A percentile compares a stretch with the other conserved stretches of the same genome.
Evolutionary conservation across 2,888 invertebrate genomes (phyloP).

Genomic region (Pterostichus niger): DNA sequence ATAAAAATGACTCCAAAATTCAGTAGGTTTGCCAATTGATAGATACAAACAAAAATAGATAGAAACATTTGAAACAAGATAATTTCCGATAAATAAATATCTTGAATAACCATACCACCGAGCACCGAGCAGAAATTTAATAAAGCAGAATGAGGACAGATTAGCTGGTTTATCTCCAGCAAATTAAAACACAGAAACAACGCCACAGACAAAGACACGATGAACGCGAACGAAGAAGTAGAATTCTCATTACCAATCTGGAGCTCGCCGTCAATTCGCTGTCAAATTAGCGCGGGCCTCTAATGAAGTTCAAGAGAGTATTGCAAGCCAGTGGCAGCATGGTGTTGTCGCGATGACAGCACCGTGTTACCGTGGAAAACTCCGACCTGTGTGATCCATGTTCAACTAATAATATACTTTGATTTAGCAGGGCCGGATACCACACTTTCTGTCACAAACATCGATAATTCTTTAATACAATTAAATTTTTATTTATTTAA

Average conservation of each 20-base stretch:
- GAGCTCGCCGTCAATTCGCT: conserved; percentile 52
- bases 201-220: too few species aligned
- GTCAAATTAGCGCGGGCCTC: conserved; percentile 56
- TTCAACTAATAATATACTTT: neutral
- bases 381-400: neutral
- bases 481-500: neutral
- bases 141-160: too few species aligned
- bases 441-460: neutral
- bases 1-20: too few species aligned
- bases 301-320: conserved; percentile 54
- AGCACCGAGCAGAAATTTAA: too few species aligned
- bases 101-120: too few species aligned
- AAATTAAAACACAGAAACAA: too few species aligned
- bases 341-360: neutral
- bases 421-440: neutral
- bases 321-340: neutral
- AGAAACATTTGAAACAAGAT: too few species aligned
- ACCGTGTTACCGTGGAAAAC: conserved; percentile 18
- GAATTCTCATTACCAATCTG: conserved; percentile 44
- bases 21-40: too few species aligned
- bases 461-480: neutral
- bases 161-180: too few species aligned
- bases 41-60: too few species aligned
- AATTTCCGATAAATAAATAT: too few species aligned
- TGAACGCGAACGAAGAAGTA: neutral